phyloP scores from a whole-genome alignment of 2,888 invertebrate species.

The Drosophila lutescens region DNA sequence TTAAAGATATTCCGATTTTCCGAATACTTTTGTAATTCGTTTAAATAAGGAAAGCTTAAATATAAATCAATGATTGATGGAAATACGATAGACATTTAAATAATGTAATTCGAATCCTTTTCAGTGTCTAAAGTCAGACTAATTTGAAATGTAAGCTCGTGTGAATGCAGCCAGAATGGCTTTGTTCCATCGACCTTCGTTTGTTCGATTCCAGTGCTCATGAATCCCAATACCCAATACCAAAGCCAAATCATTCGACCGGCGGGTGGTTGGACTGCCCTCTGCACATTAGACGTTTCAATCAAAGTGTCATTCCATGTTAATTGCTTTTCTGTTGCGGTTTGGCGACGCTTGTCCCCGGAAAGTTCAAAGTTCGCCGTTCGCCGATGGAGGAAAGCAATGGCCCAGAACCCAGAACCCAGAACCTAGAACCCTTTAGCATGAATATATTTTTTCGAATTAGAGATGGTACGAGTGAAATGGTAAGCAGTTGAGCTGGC shows the following conservation, averaged over 20 bases:
- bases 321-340: constrained; percentile 50
- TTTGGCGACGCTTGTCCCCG: constrained; percentile 32
- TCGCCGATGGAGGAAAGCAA: constrained; percentile 33
- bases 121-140: not conserved
- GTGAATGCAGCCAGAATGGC: constrained; percentile 9
- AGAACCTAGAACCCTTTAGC: constrained; percentile 11
- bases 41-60: no score
- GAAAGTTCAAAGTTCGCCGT: constrained; percentile 49
- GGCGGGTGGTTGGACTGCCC: constrained; percentile 24
- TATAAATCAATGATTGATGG: no score
- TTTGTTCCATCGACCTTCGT: constrained; percentile 6
- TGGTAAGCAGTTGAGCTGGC: constrained; percentile 47
- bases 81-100: not conserved
- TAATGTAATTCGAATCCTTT: not conserved
- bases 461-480: constrained; percentile 22
- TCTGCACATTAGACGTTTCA: constrained; percentile 39
- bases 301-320: constrained; percentile 56
- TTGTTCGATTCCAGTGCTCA: constrained; percentile 4
- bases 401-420: constrained; percentile 19
- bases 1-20: no score
- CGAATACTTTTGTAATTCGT: no score
- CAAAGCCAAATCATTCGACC: constrained; percentile 20
- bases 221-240: constrained; percentile 8
- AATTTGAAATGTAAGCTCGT: constrained; percentile 1
- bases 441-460: constrained; percentile 33